Base-by-base conservation (phyloP, 2,797 vertebrate genomes). In the Pangasius larnaudii region DNA sequence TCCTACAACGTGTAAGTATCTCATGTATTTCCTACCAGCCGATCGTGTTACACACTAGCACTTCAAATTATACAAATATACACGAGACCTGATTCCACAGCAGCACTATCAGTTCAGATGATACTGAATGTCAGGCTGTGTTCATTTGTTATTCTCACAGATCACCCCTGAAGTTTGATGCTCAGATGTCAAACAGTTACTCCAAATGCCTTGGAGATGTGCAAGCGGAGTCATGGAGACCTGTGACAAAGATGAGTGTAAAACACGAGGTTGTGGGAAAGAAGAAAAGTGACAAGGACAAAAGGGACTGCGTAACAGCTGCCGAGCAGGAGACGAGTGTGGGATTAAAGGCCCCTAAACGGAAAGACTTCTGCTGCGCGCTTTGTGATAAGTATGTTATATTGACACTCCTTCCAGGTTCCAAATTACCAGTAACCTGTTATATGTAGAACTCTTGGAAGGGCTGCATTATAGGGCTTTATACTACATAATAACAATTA, bases 301-400 rank as follows among this genome's bases (percentile, higher is more conserved):
- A 74, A 67, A 87, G 49, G 7, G 58, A 91, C 69, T 14, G 51
- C 46, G 59, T 88, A 5, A 56, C 74, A 19, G 79, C 24, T 36
- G 87, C 72, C 14, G 61, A 42, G 67, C 87, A 91, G 74, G 89
- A 91, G 67, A 61, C 51, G 5, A 2, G 81, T 72, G 10, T 10
- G 7, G 78, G 86, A 89, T 84, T 89, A 36, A 83, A 89, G 86
- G 67, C 84, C 86, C 58, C 89, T 24, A 90, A 84, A 24, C 49
- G 65, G 30, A 90, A 80, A 0, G 93, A 90, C 8, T 94, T 95
- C 91, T 89, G 90, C 63, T 95, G 94, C 86, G 93, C 91, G 22
- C 88, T 93, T 9, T 97, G 93, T 42, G 91, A 93, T 91, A 95
- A 95, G 94, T 96, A 88, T 22, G 75, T 36, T 59, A 77, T 88